These are phyloP conservation scores for Xestobium rufovillosum DNA, from an alignment of 2,888 invertebrate genomes.

Conservation along the genomic window DNA sequence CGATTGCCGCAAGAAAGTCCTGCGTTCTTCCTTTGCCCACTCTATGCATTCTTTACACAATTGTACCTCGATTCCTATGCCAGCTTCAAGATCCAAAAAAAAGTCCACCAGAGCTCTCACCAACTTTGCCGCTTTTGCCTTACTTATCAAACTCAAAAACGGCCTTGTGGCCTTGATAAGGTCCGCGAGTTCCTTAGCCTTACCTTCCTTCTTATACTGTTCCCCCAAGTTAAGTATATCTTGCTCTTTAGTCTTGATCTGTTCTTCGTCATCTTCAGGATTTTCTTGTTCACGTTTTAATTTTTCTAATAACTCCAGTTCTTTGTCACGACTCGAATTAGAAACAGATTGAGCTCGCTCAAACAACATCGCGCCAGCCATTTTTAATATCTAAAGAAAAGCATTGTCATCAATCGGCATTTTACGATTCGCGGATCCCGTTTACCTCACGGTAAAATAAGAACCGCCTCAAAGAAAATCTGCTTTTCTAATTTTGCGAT, in stretches of 20 bases:
- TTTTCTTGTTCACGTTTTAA: conserved; percentile 70
- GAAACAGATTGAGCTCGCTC: conserved; percentile 75
- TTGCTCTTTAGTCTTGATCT: conserved; percentile 86
- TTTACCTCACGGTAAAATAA: no score
- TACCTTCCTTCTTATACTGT: conserved; percentile 86
- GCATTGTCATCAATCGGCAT: conserved; percentile 45
- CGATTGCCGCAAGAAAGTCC: conserved; percentile 94
- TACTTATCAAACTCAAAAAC: conserved; percentile 90
- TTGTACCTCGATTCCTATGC: conserved; percentile 89
- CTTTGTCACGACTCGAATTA: conserved; percentile 67
- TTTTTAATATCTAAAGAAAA: conserved; percentile 46
- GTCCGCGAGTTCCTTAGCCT: conserved; percentile 85
- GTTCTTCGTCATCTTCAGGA: conserved; percentile 79
- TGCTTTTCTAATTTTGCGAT: no score
- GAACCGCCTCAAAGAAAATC: no score
- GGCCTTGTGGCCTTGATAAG: conserved; percentile 93
- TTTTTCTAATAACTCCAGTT: conserved; percentile 66
- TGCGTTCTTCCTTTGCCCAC: conserved; percentile 97
- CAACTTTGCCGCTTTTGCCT: conserved; percentile 98
- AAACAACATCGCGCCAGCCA: conserved; percentile 88
- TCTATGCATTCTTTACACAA: conserved; percentile 97
- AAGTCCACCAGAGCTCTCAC: conserved; percentile 95
- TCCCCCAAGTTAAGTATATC: conserved; percentile 89
- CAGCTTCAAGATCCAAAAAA: conserved; percentile 94
- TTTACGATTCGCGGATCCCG: no score